Evolutionary conservation across 2,113 vertebrate species (phyloP).

Genomic region (Fulmarus glacialis): DNA sequence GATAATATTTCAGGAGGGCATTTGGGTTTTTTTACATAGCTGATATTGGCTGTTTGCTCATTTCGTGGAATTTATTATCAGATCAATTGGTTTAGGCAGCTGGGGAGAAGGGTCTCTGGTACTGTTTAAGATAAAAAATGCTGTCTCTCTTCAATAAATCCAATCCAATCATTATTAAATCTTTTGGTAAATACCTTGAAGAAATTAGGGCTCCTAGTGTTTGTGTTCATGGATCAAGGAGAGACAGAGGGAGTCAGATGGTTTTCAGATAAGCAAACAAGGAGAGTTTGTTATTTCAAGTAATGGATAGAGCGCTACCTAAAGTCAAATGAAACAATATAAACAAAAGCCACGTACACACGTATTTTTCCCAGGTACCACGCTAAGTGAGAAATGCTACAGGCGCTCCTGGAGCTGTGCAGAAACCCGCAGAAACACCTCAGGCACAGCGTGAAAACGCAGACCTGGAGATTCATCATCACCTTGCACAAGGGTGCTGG

Average conservation of each 20-base stretch:
- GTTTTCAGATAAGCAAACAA: neutral
- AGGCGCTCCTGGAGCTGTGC: neutral
- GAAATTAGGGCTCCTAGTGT: slow-evolving; percentile 6
- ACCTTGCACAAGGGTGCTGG: fast-evolving
- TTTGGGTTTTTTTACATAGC: neutral
- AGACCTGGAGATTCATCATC: neutral
- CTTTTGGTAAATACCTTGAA: slow-evolving; percentile 39
- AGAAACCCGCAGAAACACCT: neutral
- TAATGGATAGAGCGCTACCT: neutral
- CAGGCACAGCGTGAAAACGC: neutral
- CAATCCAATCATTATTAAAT: slow-evolving; percentile 44
- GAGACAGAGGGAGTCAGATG: neutral
- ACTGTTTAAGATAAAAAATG: neutral
- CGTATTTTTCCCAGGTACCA: neutral
- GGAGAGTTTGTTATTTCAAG: neutral
- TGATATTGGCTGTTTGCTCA: neutral
- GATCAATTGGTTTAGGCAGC: neutral
- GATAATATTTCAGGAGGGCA: neutral
- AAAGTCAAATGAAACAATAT: neutral
- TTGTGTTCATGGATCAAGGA: neutral
- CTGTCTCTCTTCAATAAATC: slow-evolving; percentile 38
- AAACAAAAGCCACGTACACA: neutral
- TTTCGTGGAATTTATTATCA: neutral
- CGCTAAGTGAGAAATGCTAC: neutral
- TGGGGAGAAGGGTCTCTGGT: neutral